These are phyloP conservation scores for Cylloceria caligata DNA, from an alignment of 2,888 invertebrate genomes.

Conservation along the genomic window DNA sequence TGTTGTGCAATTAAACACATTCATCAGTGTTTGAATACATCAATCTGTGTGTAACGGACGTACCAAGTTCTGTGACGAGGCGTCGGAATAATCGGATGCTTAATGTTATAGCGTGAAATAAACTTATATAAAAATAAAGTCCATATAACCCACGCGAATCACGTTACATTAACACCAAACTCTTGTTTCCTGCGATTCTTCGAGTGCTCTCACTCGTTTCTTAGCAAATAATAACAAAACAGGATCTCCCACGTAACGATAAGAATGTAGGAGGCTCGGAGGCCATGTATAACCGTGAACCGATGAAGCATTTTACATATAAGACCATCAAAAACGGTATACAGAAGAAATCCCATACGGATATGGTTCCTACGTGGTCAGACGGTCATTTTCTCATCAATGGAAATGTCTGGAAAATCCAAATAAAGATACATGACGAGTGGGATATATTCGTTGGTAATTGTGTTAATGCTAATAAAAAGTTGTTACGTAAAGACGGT, in stretches of 20 bases:
- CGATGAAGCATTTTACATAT: constrained; percentile 3
- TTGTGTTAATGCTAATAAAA: no score
- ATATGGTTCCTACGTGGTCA: not conserved
- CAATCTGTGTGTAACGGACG: constrained; percentile 9
- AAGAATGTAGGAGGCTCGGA: constrained; percentile 33
- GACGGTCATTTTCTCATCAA: no score
- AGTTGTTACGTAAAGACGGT: no score
- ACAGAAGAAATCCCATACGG: constrained; percentile 20
- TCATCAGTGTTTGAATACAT: constrained; percentile 24
- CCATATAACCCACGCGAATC: constrained; percentile 62
- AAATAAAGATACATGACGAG: not conserved
- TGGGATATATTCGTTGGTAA: no score
- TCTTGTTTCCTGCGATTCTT: constrained; percentile 21
- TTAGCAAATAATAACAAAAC: constrained; percentile 23
- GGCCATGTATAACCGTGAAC: constrained; percentile 33
- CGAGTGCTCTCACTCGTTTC: not conserved
- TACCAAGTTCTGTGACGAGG: constrained; percentile 25
- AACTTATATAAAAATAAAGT: constrained; percentile 49
- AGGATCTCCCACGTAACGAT: constrained; percentile 38
- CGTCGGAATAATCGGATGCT: constrained; percentile 15
- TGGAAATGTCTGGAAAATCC: no score
- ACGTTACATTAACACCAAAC: not conserved
- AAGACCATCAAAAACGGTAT: constrained; percentile 8
- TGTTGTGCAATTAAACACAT: not conserved
- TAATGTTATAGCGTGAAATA: not conserved